phyloP scores from a whole-genome alignment of 2,113 vertebrate genomes.

The Gobius niger region DNA sequence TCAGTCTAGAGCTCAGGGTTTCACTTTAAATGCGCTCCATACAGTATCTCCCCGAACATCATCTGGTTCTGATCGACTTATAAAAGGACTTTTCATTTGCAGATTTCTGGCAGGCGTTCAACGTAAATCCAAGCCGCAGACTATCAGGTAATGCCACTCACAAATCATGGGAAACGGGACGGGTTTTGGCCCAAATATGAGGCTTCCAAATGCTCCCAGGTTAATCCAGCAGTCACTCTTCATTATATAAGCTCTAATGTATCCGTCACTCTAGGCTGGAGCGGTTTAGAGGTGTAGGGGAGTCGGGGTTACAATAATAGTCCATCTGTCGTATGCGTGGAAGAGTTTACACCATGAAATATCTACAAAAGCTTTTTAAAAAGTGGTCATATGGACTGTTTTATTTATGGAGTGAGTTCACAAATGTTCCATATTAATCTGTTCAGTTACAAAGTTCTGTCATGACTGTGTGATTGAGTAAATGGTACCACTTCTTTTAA shows the following conservation, averaged over 20 bases:
- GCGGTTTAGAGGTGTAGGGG: not conserved
- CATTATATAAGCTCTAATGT: constrained; percentile 1
- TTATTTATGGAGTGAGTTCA: no score
- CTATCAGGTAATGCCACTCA: not conserved
- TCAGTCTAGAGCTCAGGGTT: not conserved
- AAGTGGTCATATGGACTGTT: no score
- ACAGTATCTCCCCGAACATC: not conserved
- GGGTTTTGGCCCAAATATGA: not conserved
- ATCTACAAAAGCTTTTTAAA: no score
- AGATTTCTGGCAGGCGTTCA: not conserved
- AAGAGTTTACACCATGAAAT: not conserved
- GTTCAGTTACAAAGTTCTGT: no score
- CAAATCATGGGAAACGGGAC: not conserved
- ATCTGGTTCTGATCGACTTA: constrained; percentile 4
- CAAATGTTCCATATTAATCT: no score
- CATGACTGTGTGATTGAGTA: no score
- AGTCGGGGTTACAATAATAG: constrained; percentile 6
- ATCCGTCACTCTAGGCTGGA: not conserved
- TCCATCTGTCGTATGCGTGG: not conserved
- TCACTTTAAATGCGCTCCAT: not conserved
- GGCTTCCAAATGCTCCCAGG: not conserved
- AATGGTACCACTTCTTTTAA: no score
- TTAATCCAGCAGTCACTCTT: not conserved
- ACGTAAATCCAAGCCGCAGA: not conserved
- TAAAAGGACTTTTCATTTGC: constrained; percentile 6